These are phyloP conservation scores for Ciona savignyi DNA, from an alignment of 23 tunicate genomes.

Conservation along the genomic window DNA sequence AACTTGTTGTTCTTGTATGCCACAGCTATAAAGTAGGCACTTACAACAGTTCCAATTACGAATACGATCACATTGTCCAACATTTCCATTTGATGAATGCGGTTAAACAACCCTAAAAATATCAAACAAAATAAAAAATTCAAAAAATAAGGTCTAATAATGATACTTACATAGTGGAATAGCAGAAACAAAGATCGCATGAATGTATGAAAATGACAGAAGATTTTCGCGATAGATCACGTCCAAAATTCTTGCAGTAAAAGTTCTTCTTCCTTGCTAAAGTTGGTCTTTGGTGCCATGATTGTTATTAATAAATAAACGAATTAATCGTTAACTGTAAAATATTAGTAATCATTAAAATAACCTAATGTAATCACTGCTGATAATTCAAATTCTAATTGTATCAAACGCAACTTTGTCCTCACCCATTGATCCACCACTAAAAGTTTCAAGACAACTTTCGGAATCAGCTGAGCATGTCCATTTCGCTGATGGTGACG, in stretches of 20 bases:
- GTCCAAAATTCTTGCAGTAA: conserved; percentile 82
- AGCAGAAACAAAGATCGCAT: conserved; percentile 80
- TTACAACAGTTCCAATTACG: conserved; percentile 56
- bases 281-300: conserved; percentile 64
- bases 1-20: conserved; percentile 97
- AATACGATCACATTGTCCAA: conserved; percentile 68
- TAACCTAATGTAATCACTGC: too few relatives aligned
- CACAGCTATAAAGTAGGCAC: conserved; percentile 52
- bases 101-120: conserved; percentile 75
- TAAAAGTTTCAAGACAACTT: neutral
- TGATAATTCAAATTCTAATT: too few relatives aligned
- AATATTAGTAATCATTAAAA: too few relatives aligned
- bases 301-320: too few relatives aligned
- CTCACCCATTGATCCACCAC: neutral
- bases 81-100: conserved; percentile 91
- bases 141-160: too few relatives aligned
- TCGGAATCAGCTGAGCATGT: neutral
- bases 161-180: conserved; percentile 75
- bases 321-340: too few relatives aligned
- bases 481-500: neutral
- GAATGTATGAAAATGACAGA: conserved; percentile 68
- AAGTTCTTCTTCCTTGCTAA: conserved; percentile 86
- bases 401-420: neutral
- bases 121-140: too few relatives aligned
- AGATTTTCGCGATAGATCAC: conserved; percentile 72